Percentiles rank a stretch among this genome's conserved stretches.
Conservation (phyloP, 1,140 invertebrate genomes). For the Bemisia tabaci region DNA sequence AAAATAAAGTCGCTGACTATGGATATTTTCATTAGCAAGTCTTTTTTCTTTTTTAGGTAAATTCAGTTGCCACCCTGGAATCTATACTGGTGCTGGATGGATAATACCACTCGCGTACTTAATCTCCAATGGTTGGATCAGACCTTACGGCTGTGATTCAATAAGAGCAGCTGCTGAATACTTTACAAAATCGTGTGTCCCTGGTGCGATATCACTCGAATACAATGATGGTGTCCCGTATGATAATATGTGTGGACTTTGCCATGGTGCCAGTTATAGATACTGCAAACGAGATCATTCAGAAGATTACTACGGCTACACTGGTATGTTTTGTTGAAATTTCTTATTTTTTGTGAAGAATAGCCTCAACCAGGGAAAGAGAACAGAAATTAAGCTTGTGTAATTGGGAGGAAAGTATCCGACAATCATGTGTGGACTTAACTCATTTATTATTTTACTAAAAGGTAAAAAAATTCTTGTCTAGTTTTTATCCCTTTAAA, state of each 20-base stretch:
- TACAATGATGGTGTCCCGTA: slow-evolving; percentile 70
- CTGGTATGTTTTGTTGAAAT: slow-evolving; percentile 33
- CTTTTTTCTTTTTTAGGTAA: slow-evolving; percentile 37
- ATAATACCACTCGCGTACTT: slow-evolving; percentile 85
- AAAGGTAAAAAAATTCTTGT: no score
- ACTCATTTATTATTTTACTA: no score
- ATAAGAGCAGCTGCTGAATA: slow-evolving; percentile 79
- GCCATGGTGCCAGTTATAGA: slow-evolving; percentile 67
- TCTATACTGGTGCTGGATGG: slow-evolving; percentile 89
- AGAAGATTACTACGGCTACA: slow-evolving; percentile 80
- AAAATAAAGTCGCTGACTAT: not conserved
- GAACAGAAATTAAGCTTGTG: no score
- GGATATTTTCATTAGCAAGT: slow-evolving; percentile 11
- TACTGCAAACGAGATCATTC: slow-evolving; percentile 72
- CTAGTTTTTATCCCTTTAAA: no score
- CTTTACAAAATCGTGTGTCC: slow-evolving; percentile 81
- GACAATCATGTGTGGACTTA: no score
- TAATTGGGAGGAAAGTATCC: no score
- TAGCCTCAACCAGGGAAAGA: no score
- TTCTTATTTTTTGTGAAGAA: no score
- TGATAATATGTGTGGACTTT: slow-evolving; percentile 85
- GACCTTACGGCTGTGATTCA: slow-evolving; percentile 82
- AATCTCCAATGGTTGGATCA: slow-evolving; percentile 83
- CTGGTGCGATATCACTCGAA: slow-evolving; percentile 70
- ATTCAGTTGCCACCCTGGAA: slow-evolving; percentile 81